phyloP scores from a whole-genome alignment of 2,797 vertebrate genomes.

The Triplophysa yarkandensis region DNA sequence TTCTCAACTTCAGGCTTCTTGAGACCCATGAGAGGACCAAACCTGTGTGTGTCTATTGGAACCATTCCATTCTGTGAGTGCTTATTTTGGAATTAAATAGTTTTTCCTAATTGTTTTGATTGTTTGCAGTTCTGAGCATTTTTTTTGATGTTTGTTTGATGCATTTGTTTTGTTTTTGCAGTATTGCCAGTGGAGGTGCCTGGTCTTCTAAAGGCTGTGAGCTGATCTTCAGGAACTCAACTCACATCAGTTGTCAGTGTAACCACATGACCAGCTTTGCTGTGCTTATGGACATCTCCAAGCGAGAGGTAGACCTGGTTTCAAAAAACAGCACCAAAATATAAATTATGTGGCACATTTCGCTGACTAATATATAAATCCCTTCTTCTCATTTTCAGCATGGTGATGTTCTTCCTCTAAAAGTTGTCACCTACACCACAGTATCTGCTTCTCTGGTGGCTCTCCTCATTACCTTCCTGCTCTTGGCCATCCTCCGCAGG shows the following conservation, averaged over 20 bases:
- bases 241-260: constrained; percentile 81
- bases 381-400: constrained; percentile 70
- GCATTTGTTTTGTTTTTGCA: constrained; percentile 48
- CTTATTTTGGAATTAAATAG: neutral
- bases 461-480: constrained; percentile 80
- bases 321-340: no score
- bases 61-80: constrained; percentile 81
- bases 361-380: no score
- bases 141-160: neutral
- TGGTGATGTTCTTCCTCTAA: constrained; percentile 86
- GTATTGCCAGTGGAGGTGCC: constrained; percentile 71
- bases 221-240: constrained; percentile 80
- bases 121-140: neutral
- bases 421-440: constrained; percentile 79
- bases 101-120: neutral
- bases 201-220: constrained; percentile 88
- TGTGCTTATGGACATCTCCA: constrained; percentile 87
- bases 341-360: no score
- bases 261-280: constrained; percentile 80
- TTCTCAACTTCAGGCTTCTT: constrained; percentile 79
- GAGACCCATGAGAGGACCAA: constrained; percentile 84
- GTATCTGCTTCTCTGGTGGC: constrained; percentile 79
- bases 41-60: constrained; percentile 89
- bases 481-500: constrained; percentile 75
- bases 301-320: constrained; percentile 81